Percentiles rank a stretch among this genome's conserved stretches.
Conservation (phyloP, 2,113 vertebrate species). For the Muscicapa adusta region DNA sequence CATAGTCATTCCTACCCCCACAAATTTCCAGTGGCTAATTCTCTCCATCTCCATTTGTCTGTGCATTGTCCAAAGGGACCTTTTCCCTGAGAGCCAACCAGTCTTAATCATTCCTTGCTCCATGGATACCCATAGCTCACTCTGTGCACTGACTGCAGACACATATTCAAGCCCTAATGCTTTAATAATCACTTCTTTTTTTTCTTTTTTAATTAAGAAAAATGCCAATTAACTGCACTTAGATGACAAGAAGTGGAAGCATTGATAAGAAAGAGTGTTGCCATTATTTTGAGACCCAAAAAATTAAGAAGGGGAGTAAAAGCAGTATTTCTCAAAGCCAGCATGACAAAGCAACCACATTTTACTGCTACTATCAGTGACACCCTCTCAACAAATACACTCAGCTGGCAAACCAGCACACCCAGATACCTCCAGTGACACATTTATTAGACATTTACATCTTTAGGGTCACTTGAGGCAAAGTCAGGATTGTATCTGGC, state of each 20-base stretch:
- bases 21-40: not conserved
- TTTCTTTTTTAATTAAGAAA: not conserved
- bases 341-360: not conserved
- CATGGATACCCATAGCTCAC: not conserved
- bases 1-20: not conserved
- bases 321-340: fast-evolving
- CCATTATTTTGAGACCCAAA: not conserved
- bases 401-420: not conserved
- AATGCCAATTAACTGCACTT: not conserved
- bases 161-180: not conserved
- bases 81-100: not conserved
- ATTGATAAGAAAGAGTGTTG: not conserved
- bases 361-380: not conserved
- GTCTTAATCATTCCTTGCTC: not conserved
- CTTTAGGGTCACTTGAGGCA: not conserved
- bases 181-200: not conserved
- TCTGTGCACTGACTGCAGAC: not conserved
- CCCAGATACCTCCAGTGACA: not conserved
- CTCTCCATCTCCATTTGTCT: not conserved
- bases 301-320: not conserved
- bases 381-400: not conserved
- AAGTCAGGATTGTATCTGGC: not conserved
- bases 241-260: not conserved
- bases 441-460: not conserved
- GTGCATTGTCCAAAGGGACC: not conserved